Evolutionary conservation across 2,888 invertebrate genomes (phyloP), one percentile per base, ranked within the genome.

Genomic region (Muscina levida): DNA sequence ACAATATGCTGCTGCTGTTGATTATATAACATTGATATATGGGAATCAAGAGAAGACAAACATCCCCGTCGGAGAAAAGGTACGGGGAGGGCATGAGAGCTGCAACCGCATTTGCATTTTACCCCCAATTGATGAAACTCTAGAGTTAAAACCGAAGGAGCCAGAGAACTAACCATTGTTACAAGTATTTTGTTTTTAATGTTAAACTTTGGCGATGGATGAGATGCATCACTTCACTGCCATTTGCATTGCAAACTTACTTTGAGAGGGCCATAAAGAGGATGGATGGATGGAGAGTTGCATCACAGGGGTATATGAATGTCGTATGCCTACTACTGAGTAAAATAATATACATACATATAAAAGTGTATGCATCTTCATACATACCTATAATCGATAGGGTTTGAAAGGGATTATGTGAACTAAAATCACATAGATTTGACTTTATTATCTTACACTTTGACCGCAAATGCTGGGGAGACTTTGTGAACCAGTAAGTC

Each of bases 81-180:
- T 4, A 13, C 2, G 44, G 2, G 13, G 13, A 2, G 44, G 24
- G 8, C 3, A 53, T 37, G 62, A 31, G 62, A 72, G 37, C 39
- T 67, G 56, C 15, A 59, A 67, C 66, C 74, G 57, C 67, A 74
- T 62, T 22, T 62, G 22, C 15, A 44, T 37, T 46, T 19, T 48
- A 74, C 37, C 73, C 67, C 66, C 67, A 74, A 48, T 48, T 67
- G 74, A 44, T 57, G 74, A 74, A 74, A 67, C 74, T 67, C 57
- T 48, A 57, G 67, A 67, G 67, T 74, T 67, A 22, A 67, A 53
- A 24, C 22, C 10, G 53, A 22, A 22, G 6, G n/a, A 46, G 46
- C n/a, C n/a, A 48, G 53, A 56, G 24, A 42, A 65, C 24, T 31
- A 71, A 71, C 13, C 37, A 59, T 71, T 59, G 59, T 72, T 72